phyloP scores from a whole-genome alignment of 30 jellyfish, hydroid and myxozoan genomes.

The Cassiopea andromeda region DNA sequence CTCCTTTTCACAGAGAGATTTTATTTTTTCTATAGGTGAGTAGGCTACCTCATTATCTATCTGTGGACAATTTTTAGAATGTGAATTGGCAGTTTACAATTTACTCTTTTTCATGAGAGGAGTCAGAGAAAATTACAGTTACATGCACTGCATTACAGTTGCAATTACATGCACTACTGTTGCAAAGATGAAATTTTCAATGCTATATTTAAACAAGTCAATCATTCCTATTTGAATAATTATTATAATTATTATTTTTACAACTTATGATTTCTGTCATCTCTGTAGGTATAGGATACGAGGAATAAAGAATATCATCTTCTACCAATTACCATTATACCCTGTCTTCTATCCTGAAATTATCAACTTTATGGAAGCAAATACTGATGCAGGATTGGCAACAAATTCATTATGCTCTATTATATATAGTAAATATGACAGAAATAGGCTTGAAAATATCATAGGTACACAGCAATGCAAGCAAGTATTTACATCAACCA shows the following conservation, averaged over 20 bases:
- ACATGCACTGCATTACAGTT: no score
- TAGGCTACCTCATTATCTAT: neutral
- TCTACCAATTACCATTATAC: constrained; percentile 92
- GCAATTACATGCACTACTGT: no score
- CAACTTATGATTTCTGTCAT: neutral
- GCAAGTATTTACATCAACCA: constrained; percentile 76
- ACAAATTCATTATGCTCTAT: constrained; percentile 80
- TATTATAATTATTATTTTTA: no score
- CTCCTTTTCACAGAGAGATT: constrained; percentile 92
- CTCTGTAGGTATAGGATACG: constrained; percentile 77
- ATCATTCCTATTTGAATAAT: no score
- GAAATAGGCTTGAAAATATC: constrained; percentile 76
- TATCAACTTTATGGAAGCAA: constrained; percentile 75
- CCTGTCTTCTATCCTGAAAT: constrained; percentile 93
- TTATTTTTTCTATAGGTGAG: constrained; percentile 94
- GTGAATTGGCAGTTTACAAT: no score
- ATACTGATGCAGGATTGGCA: constrained; percentile 16
- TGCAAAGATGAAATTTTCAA: no score
- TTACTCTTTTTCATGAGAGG: no score
- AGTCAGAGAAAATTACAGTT: no score
- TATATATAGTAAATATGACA: constrained; percentile 79
- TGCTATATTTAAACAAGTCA: no score
- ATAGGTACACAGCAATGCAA: constrained; percentile 80
- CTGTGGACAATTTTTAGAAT: neutral
- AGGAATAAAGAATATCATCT: constrained; percentile 86